Conservation (phyloP, 2,113 vertebrate species). For the Lethenteron camtschaticum region DNA sequence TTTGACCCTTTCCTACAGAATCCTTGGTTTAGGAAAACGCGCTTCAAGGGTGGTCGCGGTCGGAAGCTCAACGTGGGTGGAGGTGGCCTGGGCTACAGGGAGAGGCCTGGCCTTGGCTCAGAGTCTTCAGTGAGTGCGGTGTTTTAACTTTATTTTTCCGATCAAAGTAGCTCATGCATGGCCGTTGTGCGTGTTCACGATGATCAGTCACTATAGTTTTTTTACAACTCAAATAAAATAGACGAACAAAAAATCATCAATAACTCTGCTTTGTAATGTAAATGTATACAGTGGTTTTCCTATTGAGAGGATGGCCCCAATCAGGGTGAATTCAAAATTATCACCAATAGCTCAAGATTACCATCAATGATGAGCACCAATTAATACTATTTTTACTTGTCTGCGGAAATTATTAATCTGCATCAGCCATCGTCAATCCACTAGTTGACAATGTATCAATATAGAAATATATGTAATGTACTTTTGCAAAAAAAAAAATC, state of each 20-base stretch:
- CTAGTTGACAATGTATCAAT: too few species aligned
- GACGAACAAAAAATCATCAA: background rate
- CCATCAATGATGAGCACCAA: too few species aligned
- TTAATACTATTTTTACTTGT: too few species aligned
- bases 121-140: slow-evolving; percentile 50
- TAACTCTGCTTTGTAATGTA: background rate
- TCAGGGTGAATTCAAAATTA: background rate
- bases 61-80: slow-evolving; percentile 88
- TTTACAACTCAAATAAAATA: background rate
- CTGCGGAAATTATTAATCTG: too few species aligned
- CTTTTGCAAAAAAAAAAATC: too few species aligned
- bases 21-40: slow-evolving; percentile 87
- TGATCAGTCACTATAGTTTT: background rate
- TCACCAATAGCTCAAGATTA: background rate
- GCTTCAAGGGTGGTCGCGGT: slow-evolving; percentile 82
- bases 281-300: background rate
- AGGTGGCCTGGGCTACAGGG: slow-evolving; percentile 73
- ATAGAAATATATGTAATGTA: too few species aligned
- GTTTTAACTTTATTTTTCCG: background rate
- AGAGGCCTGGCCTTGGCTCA: slow-evolving; percentile 72
- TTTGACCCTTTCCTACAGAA: slow-evolving; percentile 28
- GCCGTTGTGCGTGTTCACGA: background rate
- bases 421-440: too few species aligned
- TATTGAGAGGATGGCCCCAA: background rate
- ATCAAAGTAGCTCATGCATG: background rate